Evolutionary conservation across 2,888 invertebrate species (phyloP), one percentile per base, ranked within the genome.

Genomic region (Diaphora mendica): DNA sequence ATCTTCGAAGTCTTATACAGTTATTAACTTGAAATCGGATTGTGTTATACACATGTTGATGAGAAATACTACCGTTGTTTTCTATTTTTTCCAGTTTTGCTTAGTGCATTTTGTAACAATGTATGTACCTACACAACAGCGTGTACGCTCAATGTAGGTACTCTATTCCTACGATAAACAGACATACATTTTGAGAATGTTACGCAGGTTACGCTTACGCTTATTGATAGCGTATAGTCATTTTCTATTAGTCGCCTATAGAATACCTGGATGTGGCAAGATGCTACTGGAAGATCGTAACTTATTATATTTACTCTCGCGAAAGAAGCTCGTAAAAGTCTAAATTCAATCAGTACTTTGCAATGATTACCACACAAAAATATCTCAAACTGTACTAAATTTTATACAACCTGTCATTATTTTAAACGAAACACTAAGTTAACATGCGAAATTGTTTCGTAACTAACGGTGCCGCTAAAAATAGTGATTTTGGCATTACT

Each of bases 281-380:
- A 30, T 66, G 51, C 69, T 59, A 70, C 44, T 79, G 48, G 82
- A 81, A 77, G 79, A 83, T 85, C 78, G 82, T 87, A 88, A 88
- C 87, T 84, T 85, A 84, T 79, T 86, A 77, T 83, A 82, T 83
- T 82, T 84, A 85, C 77, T 84, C 75, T 85, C 75, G 80, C 71
- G 80, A 85, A 79, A 84, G 80, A 72, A 74, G 80, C 79, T 89
- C 90, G 83, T 91, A 89, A 91, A 91, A 85, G 85, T 85, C 79
- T 81, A 81, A 88, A 89, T 87, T 87, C 87, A 90, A 90, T 92
- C 86, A 88, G 86, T 86, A 84, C 85, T 91, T 87, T 83, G 86
- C 79, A 84, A 55, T 82, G 80, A 79, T 91, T 91, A 87, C 89
- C 71, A 84, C 86, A 90, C 81, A 84, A 76, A 79, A 67, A 86